Conservation (phyloP, 2,888 invertebrate species). For the Omphaloscelis lunosa region DNA sequence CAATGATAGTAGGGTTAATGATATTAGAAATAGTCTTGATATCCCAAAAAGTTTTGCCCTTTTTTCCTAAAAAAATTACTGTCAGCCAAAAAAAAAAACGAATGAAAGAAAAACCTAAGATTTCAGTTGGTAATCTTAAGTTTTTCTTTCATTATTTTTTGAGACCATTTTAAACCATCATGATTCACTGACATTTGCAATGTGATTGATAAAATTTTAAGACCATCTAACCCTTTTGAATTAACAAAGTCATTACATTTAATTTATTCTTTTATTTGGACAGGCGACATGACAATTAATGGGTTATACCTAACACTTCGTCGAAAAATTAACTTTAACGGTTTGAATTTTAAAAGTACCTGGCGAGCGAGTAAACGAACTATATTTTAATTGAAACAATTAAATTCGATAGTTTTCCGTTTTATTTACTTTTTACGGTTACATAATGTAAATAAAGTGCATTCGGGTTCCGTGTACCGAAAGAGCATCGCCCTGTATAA, state of each 20-base stretch:
- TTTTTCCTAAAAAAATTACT: background rate
- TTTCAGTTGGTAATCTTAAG: too few species aligned
- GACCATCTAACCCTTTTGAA: constrained; percentile 42
- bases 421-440: constrained; percentile 86
- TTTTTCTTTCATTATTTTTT: too few species aligned
- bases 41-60: background rate
- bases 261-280: constrained; percentile 57
- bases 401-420: constrained; percentile 86
- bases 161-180: constrained; percentile 4
- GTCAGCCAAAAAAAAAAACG: background rate
- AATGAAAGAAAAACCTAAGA: background rate
- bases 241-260: constrained; percentile 55
- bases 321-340: constrained; percentile 51
- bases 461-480: constrained; percentile 78
- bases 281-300: constrained; percentile 54
- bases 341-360: constrained; percentile 48
- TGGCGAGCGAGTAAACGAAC: constrained; percentile 60
- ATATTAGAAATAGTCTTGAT: background rate
- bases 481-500: constrained; percentile 67
- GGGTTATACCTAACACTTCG: constrained; percentile 31
- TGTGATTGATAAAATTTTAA: constrained; percentile 56
- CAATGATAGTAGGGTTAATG: background rate
- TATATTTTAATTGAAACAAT: constrained; percentile 86
- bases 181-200: constrained; percentile 28
- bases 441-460: constrained; percentile 82